Evolutionary conservation across 2,797 vertebrate species (phyloP).

Genomic region (Spea hammondii): DNA sequence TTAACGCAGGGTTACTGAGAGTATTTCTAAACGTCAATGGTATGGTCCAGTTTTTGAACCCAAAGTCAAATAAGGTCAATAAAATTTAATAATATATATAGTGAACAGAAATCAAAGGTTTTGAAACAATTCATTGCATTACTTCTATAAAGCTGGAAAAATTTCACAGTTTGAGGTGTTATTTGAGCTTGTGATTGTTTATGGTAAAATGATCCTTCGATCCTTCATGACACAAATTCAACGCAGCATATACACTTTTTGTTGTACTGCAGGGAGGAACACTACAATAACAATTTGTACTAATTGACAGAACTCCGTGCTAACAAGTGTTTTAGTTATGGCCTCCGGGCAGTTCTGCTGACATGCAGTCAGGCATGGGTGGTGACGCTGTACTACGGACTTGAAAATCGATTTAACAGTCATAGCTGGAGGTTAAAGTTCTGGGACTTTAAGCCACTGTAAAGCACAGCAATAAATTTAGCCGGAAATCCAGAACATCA

Average conservation of each 20-base stretch:
- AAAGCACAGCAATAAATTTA: conserved; percentile 30
- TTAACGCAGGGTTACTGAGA: no score
- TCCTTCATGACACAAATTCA: neutral
- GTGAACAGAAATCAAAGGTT: no score
- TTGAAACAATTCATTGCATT: no score
- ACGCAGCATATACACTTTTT: neutral
- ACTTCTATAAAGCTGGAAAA: no score
- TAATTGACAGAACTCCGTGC: neutral
- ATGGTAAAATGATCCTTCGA: neutral
- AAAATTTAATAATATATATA: no score
- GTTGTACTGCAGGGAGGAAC: neutral
- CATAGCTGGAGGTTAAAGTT: conserved; percentile 37
- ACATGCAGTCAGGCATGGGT: conserved; percentile 6
- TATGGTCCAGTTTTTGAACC: no score
- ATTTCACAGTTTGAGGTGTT: neutral
- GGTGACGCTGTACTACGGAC: conserved; percentile 9
- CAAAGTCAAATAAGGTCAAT: no score
- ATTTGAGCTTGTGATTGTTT: neutral
- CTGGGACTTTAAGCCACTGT: conserved; percentile 4
- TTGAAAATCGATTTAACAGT: conserved; percentile 29
- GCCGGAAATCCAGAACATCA: neutral
- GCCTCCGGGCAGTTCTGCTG: conserved; percentile 1
- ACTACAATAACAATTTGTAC: neutral
- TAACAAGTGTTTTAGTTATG: conserved; percentile 7
- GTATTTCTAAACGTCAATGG: no score